phyloP scores from a whole-genome alignment of 2,888 invertebrate species.

The Ormyrus pomaceus region DNA sequence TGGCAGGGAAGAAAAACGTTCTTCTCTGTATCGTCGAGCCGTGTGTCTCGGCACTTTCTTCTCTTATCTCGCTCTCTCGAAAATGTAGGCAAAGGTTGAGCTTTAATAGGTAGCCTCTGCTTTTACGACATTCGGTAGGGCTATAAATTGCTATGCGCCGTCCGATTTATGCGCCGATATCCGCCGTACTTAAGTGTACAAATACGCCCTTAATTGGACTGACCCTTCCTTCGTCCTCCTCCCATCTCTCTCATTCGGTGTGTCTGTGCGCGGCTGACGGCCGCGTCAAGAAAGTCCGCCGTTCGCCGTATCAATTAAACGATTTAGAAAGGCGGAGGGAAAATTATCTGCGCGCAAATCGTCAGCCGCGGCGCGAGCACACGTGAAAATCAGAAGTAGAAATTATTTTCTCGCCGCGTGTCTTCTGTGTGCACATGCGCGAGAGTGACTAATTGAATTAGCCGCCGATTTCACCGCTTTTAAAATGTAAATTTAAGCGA shows the following conservation, averaged over 20 bases:
- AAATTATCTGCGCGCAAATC: constrained; percentile 28
- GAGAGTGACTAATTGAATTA: constrained; percentile 37
- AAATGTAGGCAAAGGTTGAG: constrained; percentile 44
- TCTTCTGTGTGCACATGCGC: not conserved
- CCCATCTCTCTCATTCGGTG: not conserved
- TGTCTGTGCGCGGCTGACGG: not conserved
- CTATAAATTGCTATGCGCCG: constrained; percentile 65
- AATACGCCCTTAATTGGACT: constrained; percentile 71
- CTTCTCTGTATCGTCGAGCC: too few species aligned
- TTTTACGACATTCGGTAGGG: constrained; percentile 68
- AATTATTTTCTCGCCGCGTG: constrained; percentile 24
- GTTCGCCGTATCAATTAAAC: constrained; percentile 54
- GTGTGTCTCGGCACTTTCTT: not conserved
- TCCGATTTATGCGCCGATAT: constrained; percentile 69
- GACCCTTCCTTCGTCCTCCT: constrained; percentile 58
- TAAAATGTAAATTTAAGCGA: constrained; percentile 40
- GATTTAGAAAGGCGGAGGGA: constrained; percentile 49
- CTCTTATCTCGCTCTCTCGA: constrained; percentile 1
- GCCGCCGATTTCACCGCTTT: constrained; percentile 37
- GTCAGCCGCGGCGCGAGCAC: not conserved
- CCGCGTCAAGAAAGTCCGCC: constrained; percentile 18
- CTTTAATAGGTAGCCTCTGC: constrained; percentile 33
- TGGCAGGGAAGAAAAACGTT: too few species aligned
- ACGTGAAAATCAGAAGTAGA: constrained; percentile 20
- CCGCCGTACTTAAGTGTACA: constrained; percentile 67